phyloP scores from a whole-genome alignment of 2,888 invertebrate species.

The Hyposoter dolosus region DNA sequence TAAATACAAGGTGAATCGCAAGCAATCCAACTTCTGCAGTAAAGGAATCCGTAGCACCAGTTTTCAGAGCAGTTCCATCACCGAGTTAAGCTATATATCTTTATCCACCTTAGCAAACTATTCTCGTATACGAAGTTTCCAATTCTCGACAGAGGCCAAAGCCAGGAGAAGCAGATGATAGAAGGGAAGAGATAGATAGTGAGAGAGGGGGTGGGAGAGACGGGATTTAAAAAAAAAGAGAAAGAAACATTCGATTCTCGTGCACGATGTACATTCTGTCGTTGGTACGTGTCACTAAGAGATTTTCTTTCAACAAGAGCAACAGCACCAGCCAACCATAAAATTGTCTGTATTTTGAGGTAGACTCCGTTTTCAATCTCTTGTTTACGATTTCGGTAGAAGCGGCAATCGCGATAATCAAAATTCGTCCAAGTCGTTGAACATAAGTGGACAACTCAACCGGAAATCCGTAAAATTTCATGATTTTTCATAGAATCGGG shows the following conservation, averaged over 20 bases:
- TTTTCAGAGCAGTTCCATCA: constrained; percentile 54
- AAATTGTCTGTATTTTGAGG: constrained; percentile 52
- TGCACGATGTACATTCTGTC: constrained; percentile 51
- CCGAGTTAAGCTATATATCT: constrained; percentile 59
- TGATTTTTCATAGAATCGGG: background rate
- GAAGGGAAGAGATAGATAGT: constrained; percentile 12
- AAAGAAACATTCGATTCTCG: constrained; percentile 58
- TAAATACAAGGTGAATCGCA: constrained; percentile 73
- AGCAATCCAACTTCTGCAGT: constrained; percentile 68
- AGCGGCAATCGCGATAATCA: background rate
- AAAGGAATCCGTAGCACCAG: constrained; percentile 43
- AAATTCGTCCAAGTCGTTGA: background rate
- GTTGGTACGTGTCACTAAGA: constrained; percentile 55
- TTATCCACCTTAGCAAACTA: constrained; percentile 69
- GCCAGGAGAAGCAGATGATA: constrained; percentile 37
- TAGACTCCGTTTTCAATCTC: constrained; percentile 11
- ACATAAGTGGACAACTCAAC: background rate
- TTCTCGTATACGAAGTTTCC: constrained; percentile 68
- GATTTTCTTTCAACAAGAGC: constrained; percentile 50
- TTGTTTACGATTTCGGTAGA: constrained; percentile 3
- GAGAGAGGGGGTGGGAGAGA: constrained; percentile 7
- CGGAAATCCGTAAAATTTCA: background rate
- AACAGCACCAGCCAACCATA: constrained; percentile 36
- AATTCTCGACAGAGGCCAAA: constrained; percentile 56
- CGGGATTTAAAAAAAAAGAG: constrained; percentile 7